A percentile compares a stretch with the other conserved stretches of the same genome.
phyloP scores from a whole-genome alignment of 2,113 vertebrate genomes.

The Epinephelus cyanopodus region DNA sequence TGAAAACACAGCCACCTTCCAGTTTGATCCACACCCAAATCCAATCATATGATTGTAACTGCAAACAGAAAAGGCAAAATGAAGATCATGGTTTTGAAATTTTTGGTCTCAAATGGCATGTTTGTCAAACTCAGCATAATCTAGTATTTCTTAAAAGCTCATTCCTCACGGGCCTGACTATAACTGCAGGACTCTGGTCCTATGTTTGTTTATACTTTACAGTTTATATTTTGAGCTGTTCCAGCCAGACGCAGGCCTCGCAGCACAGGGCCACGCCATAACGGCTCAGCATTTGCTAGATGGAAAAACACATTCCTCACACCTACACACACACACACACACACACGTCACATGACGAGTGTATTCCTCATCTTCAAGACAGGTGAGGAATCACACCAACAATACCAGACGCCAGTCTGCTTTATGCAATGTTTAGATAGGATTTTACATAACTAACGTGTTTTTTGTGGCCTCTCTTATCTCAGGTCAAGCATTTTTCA shows the following conservation, averaged over 20 bases:
- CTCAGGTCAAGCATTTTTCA: slow-evolving; percentile 8
- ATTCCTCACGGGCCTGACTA: neutral
- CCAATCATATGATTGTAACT: neutral
- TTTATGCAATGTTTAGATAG: slow-evolving; percentile 68
- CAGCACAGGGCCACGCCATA: slow-evolving; percentile 21
- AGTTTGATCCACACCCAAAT: neutral
- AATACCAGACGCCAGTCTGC: slow-evolving; percentile 35
- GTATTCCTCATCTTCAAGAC: slow-evolving; percentile 35
- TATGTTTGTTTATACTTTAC: slow-evolving; percentile 41
- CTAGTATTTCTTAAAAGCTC: neutral
- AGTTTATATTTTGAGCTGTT: slow-evolving; percentile 46
- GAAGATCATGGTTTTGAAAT: neutral
- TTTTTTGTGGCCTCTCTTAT: slow-evolving; percentile 51
- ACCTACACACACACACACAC: slow-evolving; percentile 34
- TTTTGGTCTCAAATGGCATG: neutral
- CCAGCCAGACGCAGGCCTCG: slow-evolving; percentile 8
- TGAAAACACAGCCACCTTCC: neutral
- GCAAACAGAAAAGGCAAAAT: neutral
- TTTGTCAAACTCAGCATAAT: slow-evolving; percentile 9
- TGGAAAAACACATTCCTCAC: slow-evolving; percentile 70
- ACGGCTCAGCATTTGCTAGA: slow-evolving; percentile 29
- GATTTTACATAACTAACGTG: slow-evolving; percentile 50
- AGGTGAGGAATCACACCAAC: slow-evolving; percentile 44
- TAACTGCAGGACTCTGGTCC: slow-evolving; percentile 25
- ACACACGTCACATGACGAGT: slow-evolving; percentile 24